Evolutionary conservation across 2,888 invertebrate genomes (phyloP), one percentile per base, ranked within the genome.

Genomic region (Troglohyphantes excavatus): DNA sequence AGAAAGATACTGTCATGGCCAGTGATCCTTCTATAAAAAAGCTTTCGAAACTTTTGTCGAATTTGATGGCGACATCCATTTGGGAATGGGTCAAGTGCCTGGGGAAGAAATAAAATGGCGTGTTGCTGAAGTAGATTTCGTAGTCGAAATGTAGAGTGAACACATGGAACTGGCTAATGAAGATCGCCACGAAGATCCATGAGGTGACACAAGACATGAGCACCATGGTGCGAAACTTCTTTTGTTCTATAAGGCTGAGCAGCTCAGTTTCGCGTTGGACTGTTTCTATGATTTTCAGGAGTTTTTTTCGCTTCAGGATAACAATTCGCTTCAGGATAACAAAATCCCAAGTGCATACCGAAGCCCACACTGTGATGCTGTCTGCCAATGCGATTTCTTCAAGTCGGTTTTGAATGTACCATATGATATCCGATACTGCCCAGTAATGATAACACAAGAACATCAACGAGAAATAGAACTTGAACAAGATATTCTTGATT

Each of bases 11-110:
- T 2, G 68, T 75, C 43, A 68, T 68, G 1, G 88, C 73, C 13
- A 88, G 43, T 0, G 46, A 26, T 2, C 88, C 88, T 23, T 88
- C 82, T 2, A 82, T 76, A 59, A 76, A 88, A 29, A 88, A 75
- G 1, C 21, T 11, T 29, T 88, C 75, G 0, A 82, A 17, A 21
- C 73, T 39, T 19, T 39, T 65, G 3, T 88, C 82, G 0, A 82
- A 3, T 6, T 75, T 68, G n/a, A 61, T 27, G 11, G 59, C 29
- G 0, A 88, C 5, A 2, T 27, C 9, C 11, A 59, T 68, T 13
- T 67, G 53, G 5, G 0, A 5, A 11, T 46, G 13, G 0, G 65
- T 21, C 39, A 79, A 33, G 1, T 2, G 11, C 2, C 17, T 2
- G 23, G 68, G 63, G 9, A 72, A 79, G 23, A 63, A 65, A 46